Base-by-base conservation (phyloP, 2,113 vertebrate genomes). In the Ursus arctos region DNA sequence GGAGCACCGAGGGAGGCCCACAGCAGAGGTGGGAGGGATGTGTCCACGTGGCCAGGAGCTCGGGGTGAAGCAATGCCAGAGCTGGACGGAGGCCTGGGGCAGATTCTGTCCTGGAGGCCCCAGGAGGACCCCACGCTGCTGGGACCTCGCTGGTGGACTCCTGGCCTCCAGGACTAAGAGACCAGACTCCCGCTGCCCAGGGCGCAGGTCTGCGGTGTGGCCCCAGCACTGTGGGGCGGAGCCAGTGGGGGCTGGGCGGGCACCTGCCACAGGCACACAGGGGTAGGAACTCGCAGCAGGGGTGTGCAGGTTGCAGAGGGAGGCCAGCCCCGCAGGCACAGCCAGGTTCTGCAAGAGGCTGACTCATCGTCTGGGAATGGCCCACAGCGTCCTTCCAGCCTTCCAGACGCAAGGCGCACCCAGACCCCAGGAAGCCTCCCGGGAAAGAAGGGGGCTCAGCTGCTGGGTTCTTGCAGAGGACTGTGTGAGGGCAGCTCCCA, bases 1-100 rank as follows among this genome's bases (percentile, higher is more conserved):
- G 21, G 9, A 55, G 6, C 4, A 2, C 10, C n/a, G 5, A 2
- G 3, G 9, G 28, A 43, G 1, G 40, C 2, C 1, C 6, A 24
- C 24, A 4, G 40, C 90, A 0, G 0, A 0, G 18, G 61, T 0
- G 0, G 1, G 47, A 11, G 31, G 7, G 21, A 18, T 4, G 21
- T 0, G 1, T 0, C 2, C 51, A 19, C 28, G 0, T 1, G 19
- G 18, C 14, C 19, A 40, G 61, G 36, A 43, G 13, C 33, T 49
- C 21, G 61, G 59, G 7, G 13, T 15, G 31, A 12, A 0, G 59
- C 59, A 8, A 24, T 4, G 8, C 59, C 55, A 43, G 9, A 3
- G 79, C 31, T 16, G 22, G 11, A 61, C 40, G 31, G 81, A 31
- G 28, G 43, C 43, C 5, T 1, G 69, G 22, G 24, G 33, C 6